Evolutionary conservation across 2,113 vertebrate species (phyloP).

Genomic region (Galeopterus variegatus): DNA sequence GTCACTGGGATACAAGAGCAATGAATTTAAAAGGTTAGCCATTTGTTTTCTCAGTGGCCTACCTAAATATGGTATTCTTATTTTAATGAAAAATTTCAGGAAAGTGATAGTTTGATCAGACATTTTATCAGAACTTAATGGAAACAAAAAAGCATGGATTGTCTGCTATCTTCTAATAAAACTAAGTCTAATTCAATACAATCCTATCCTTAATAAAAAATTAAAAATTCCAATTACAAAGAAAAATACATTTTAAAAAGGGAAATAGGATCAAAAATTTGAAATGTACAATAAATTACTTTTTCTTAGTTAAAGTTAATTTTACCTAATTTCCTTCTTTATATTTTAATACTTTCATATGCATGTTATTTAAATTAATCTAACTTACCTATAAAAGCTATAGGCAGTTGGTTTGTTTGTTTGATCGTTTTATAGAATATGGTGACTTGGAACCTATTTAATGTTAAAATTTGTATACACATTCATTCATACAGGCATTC

Average conservation of each 20-base stretch:
- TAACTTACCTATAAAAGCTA: neutral
- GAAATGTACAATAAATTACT: neutral
- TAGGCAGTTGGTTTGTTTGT: neutral
- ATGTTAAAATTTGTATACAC: neutral
- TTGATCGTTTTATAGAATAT: neutral
- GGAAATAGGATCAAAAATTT: neutral
- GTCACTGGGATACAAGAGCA: neutral
- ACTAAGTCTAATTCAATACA: neutral
- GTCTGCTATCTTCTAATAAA: neutral
- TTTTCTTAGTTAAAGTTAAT: neutral
- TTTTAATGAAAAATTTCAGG: neutral
- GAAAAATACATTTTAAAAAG: neutral
- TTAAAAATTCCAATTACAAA: neutral
- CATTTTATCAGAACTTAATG: neutral
- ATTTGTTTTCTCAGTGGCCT: neutral
- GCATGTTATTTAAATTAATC: neutral
- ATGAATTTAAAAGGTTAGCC: neutral
- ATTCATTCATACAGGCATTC: conserved; percentile 24
- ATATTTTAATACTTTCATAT: neutral
- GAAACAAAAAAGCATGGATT: neutral
- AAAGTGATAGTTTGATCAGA: neutral
- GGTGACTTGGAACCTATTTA: neutral
- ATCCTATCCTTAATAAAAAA: neutral
- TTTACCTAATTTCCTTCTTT: neutral
- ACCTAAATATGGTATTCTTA: neutral